Evolutionary conservation across 30 jellyfish, hydroid and myxozoan genomes (phyloP).

Genomic region (Rhopilema esculentum): DNA sequence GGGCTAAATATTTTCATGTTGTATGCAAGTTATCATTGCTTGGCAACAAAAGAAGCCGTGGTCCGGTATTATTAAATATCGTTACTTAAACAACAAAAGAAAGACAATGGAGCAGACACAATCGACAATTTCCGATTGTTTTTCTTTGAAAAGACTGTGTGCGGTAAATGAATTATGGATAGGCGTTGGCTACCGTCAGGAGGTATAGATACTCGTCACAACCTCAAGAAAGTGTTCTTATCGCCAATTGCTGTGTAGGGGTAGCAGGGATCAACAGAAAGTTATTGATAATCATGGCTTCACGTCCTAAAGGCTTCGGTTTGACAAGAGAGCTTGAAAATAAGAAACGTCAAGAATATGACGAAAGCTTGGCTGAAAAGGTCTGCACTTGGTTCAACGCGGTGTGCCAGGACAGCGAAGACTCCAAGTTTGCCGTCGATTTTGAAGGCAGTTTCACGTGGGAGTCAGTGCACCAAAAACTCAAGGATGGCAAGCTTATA

Average conservation of each 20-base stretch:
- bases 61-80: not conserved
- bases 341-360: constrained; percentile 30
- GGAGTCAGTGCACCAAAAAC: constrained; percentile 29
- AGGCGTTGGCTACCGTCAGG: not conserved
- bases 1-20: not conserved
- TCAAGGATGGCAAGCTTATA: constrained; percentile 60
- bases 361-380: constrained; percentile 7
- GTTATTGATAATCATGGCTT: constrained; percentile 6
- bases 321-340: constrained; percentile 51
- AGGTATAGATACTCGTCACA: too few relatives aligned
- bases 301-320: constrained; percentile 47
- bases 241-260: not conserved
- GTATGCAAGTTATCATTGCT: not conserved
- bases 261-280: not conserved
- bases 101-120: not conserved
- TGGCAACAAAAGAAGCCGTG: not conserved
- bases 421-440: constrained; percentile 38
- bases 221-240: not conserved
- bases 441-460: constrained; percentile 33
- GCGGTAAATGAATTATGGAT: not conserved
- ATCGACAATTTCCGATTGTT: not conserved
- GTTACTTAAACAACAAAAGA: not conserved
- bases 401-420: constrained; percentile 35
- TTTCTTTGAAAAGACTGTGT: not conserved
- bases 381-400: constrained; percentile 58